Evolutionary conservation across 1,140 invertebrate genomes (phyloP), one percentile per base, ranked within the genome.

Genomic region (Campoletis sonorensis): DNA sequence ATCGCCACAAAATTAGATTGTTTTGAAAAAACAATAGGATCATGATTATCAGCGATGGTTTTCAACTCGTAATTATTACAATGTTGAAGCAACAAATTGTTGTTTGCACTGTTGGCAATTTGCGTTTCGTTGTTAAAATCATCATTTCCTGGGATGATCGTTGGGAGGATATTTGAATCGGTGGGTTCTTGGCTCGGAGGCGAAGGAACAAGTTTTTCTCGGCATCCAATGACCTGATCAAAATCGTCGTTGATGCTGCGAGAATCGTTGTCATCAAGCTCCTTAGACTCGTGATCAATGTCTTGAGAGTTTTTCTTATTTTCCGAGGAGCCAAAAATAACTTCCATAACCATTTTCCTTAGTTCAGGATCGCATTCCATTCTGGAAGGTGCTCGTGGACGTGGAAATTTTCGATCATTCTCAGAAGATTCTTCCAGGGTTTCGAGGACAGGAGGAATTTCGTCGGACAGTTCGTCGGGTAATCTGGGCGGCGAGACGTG

Each of bases 301-400:
- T 26, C 0, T 26, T 26, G 4, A 16, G 16, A 18, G n/a, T 54
- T 54, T 18, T 21, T 26, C 1, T 64, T 13, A 4, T 26, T 8
- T 23, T 64, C n/a, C 21, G 30, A 10, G 11, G 87, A 82, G 10
- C 89, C 88, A 79, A 89, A 87, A 40, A 89, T 89, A n/a, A 89
- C 87, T 71, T 88, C 86, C 88, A 89, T 88, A 4, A 89, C 86
- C 85, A 90, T 87, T 33, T 73, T 83, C 11, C 84, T 82, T n/a
- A 89, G 75, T 67, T 87, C 85, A 15, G 85, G 83, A 80, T 88
- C 82, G 21, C 77, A 68, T 21, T 86, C 83, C 23, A 84, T 23
- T 16, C 61, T 78, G 1, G 16, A 21, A 18, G 71, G 68, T 71
- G 73, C 40, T 40, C 75, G 81, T 13, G 49, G 18, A 7, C 81